Evolutionary conservation across 2,888 invertebrate species (phyloP).

Genomic region (Epinotia bilunana): DNA sequence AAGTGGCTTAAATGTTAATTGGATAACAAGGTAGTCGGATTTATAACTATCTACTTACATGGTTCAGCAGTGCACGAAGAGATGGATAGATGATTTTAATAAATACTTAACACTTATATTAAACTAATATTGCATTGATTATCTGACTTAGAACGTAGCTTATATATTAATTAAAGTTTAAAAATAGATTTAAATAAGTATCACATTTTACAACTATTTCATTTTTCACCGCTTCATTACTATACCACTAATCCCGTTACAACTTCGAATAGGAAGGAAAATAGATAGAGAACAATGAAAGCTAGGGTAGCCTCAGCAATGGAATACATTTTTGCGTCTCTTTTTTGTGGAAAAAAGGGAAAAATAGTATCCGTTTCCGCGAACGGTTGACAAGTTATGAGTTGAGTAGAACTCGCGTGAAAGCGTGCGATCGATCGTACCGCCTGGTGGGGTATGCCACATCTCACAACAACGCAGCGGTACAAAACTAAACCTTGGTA

Average conservation of each 20-base stretch:
- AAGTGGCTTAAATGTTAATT: constrained; percentile 10
- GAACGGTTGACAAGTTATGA: constrained; percentile 42
- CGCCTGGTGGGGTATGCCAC: constrained; percentile 68
- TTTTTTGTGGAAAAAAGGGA: constrained; percentile 53
- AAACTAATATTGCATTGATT: constrained; percentile 72
- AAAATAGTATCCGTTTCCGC: constrained; percentile 52
- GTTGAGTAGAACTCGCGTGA: constrained; percentile 52
- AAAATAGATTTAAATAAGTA: constrained; percentile 56
- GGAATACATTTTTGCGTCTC: constrained; percentile 72
- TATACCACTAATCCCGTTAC: constrained; percentile 77
- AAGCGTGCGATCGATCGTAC: constrained; percentile 67
- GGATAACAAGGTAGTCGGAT: constrained; percentile 18
- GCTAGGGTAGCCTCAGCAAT: constrained; percentile 80
- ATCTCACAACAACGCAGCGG: constrained; percentile 60
- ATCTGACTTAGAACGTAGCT: constrained; percentile 66
- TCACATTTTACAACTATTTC: constrained; percentile 70
- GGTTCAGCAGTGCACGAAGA: constrained; percentile 30
- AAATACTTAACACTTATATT: constrained; percentile 37
- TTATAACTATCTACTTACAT: constrained; percentile 35
- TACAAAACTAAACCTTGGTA: constrained; percentile 68
- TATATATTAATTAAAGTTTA: constrained; percentile 53
- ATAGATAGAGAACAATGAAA: constrained; percentile 76
- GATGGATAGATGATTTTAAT: constrained; percentile 33
- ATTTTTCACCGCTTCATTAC: constrained; percentile 48
- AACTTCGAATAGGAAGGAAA: constrained; percentile 79